Evolutionary conservation across 2,888 invertebrate genomes (phyloP), one percentile per base, ranked within the genome.

Genomic region (Axea sp.): DNA sequence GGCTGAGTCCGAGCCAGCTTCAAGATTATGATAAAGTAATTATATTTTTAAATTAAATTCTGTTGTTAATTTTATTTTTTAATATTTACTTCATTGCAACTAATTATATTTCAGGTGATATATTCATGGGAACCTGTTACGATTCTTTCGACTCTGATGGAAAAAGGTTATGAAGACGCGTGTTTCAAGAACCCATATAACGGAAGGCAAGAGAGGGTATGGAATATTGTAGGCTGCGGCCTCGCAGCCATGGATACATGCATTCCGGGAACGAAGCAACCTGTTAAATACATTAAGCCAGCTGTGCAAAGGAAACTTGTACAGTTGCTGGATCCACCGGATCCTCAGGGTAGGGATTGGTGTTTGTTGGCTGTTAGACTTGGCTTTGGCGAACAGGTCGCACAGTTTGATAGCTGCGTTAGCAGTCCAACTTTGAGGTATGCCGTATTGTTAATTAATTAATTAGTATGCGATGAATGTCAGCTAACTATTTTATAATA

Each of bases 331-430:
- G 94, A 95, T 87, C 93, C 93, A 9, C 93, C 93, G 0, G 93
- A 93, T 84, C 91, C 91, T 7, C 89, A 92, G 64, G 93, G 93
- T 11, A 91, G 92, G 80, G 94, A 95, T 84, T 95, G 95, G 95
- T 91, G 94, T 82, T 90, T 93, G 81, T 87, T 95, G 64, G 94
- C 94, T 7, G 90, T 92, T 47, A 90, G 92, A 75, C 88, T 95
- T 59, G 92, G 92, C 51, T 90, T 92, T 68, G 91, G 90, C 7
- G 91, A 91, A 76, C 89, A 82, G 8, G 86, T 87, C 2, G 87
- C 85, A 8, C 86, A 86, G 59, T 77, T 87, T 45, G 87, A 87
- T 49, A 87, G 84, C 55, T 84, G 82, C 51, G 81, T 86, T 3
- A 83, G 82, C 51, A 87, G 87, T 74, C 87, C 87, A 35, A 87